Evolutionary conservation across 2,113 vertebrate genomes (phyloP).

Genomic region (Paramisgurnus dabryanus): DNA sequence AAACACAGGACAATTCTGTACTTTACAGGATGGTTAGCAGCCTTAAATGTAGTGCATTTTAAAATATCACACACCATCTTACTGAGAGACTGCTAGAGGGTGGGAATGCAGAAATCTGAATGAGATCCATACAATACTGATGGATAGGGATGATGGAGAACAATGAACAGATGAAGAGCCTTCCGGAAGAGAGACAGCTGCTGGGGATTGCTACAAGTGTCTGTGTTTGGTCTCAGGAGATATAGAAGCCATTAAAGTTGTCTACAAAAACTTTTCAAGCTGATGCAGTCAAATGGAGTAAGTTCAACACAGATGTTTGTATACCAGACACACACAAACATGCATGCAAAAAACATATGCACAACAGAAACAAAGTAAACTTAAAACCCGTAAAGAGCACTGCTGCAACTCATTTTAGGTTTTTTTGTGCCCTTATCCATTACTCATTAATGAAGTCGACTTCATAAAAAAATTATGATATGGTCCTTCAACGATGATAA

Average conservation of each 20-base stretch:
- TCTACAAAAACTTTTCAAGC: background rate
- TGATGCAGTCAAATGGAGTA: background rate
- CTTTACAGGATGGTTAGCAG: too few relatives aligned
- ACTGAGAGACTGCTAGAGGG: background rate
- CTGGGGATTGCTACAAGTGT: background rate
- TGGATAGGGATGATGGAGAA: background rate
- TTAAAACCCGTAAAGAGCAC: too few relatives aligned
- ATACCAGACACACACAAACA: background rate
- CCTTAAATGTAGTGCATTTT: background rate
- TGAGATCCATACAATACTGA: background rate
- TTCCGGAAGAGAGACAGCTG: background rate
- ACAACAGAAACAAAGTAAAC: too few relatives aligned
- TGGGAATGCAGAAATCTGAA: background rate
- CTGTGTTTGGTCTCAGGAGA: constrained; percentile 13
- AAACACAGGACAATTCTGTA: too few relatives aligned
- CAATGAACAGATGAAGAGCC: constrained; percentile 9
- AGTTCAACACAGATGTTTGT: background rate
- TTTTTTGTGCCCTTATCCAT: too few relatives aligned
- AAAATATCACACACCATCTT: background rate
- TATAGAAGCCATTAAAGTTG: background rate
- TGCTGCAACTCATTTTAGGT: too few relatives aligned
- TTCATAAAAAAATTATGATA: too few relatives aligned
- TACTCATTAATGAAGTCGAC: too few relatives aligned
- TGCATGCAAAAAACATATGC: too few relatives aligned
- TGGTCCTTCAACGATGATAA: too few relatives aligned